Evolutionary conservation across 2,797 vertebrate species (phyloP), one percentile per base, ranked within the genome.

Genomic region (Karalla daura): DNA sequence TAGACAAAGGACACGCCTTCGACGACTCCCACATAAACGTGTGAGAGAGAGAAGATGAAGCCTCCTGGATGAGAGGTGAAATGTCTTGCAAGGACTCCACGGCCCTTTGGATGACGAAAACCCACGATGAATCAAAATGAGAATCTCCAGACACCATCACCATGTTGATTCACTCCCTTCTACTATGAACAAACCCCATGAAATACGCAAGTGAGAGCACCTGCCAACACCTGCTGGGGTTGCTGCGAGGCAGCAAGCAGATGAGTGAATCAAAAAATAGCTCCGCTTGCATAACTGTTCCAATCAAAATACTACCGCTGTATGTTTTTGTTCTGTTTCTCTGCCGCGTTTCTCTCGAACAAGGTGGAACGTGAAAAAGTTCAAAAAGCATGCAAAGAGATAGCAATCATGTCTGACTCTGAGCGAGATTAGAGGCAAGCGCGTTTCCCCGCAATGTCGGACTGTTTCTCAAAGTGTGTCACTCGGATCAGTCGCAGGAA

Each of bases 231-330:
- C 50, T 58, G 53, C 40, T 74, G 33, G 1, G 46, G 62, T 41
- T 56, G 41, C 25, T 5, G 43, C 56, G 50, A 68, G 62, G 36
- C 45, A 32, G 49, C 51, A 51, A 74, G 67, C 56, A 59, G 67
- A 60, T 67, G 76, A 78, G 51, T 50, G 63, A 81, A 77, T 55
- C 28, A 44, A 56, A 76, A 76, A 74, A 71, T 69, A 76, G 70
- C 67, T 68, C 7, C 23, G 18, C 25, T 75, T 78, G 54, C 61
- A 46, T 68, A 78, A 86, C 76, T 39, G 27, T 27, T 61, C 20
- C 14, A 30, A 59, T 39, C 35, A 40, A 40, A 58, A 30, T 63
- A 43, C 41, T 23, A 23, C 2, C 20, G 49, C 60, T 24, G n/a
- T n/a, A n/a, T 35, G 21, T 56, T 66, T 74, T 52, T 36, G 14